Conservation (phyloP, 2,888 invertebrate species). For the Harpalus rufipes region DNA sequence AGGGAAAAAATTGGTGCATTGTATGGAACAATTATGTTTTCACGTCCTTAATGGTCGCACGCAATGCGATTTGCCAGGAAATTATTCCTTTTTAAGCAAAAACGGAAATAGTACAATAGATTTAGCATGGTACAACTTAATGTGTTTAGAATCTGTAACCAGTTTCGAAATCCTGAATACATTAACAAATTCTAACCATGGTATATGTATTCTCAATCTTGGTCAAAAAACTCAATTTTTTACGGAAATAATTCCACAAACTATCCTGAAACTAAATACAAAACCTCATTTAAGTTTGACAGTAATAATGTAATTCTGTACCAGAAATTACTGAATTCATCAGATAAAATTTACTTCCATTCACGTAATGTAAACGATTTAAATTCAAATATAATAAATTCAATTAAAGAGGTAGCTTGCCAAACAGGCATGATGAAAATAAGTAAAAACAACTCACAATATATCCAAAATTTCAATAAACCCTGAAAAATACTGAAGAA, state of each 20-base stretch:
- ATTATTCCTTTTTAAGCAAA: not conserved
- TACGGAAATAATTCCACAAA: not conserved
- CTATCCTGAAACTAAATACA: not conserved
- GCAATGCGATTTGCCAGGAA: not conserved
- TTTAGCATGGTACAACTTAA: not conserved
- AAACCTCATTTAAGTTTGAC: not conserved
- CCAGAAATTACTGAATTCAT: not conserved
- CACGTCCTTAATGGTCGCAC: no score
- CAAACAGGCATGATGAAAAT: not conserved
- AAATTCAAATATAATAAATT: not conserved
- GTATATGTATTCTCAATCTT: not conserved
- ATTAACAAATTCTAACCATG: slow-evolving; percentile 6
- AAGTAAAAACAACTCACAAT: not conserved
- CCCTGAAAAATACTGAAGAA: not conserved
- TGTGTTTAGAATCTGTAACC: slow-evolving; percentile 3
- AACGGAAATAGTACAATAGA: not conserved
- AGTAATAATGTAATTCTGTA: not conserved
- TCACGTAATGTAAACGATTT: not conserved
- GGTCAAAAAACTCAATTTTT: not conserved
- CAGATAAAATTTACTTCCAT: not conserved
- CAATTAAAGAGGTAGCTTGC: not conserved
- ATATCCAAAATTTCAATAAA: not conserved
- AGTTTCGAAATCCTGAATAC: not conserved
- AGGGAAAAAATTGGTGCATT: no score
- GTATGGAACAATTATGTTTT: no score